Conservation (phyloP, 2,888 invertebrate species). For the Ophioninae sp. region DNA sequence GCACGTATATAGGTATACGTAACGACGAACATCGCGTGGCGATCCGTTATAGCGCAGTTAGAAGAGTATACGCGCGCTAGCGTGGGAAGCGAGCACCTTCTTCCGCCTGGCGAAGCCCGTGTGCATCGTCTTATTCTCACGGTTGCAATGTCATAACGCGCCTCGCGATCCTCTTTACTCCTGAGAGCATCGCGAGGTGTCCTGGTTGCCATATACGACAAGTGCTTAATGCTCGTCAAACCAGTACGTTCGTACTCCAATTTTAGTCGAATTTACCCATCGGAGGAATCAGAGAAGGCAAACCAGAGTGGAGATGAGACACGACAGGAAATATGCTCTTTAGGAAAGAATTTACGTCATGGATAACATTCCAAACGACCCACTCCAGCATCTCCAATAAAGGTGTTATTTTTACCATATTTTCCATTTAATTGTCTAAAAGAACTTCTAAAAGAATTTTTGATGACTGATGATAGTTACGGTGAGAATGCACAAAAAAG, state of each 20-base stretch:
- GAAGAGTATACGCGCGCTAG: slow-evolving; percentile 65
- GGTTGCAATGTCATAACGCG: slow-evolving; percentile 75
- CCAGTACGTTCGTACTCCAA: not conserved
- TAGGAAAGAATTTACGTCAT: slow-evolving; percentile 10
- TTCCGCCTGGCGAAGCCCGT: slow-evolving; percentile 71
- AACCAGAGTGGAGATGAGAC: not conserved
- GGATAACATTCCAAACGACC: not conserved
- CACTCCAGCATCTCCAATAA: too few relatives aligned
- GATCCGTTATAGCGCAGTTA: slow-evolving; percentile 78
- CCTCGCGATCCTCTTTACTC: slow-evolving; percentile 22
- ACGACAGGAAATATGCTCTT: slow-evolving; percentile 38
- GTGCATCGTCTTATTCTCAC: slow-evolving; percentile 75
- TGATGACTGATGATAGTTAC: too few relatives aligned
- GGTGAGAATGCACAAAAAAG: too few relatives aligned
- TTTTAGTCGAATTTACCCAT: not conserved
- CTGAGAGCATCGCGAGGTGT: slow-evolving; percentile 23
- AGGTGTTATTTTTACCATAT: too few relatives aligned
- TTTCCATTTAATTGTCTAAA: too few relatives aligned
- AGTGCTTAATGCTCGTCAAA: not conserved
- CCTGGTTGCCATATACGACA: slow-evolving; percentile 5
- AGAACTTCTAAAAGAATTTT: too few relatives aligned
- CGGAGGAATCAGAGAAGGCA: slow-evolving; percentile 32
- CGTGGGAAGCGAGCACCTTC: slow-evolving; percentile 77
- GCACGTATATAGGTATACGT: not conserved
- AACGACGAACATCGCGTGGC: slow-evolving; percentile 63